phyloP scores from a whole-genome alignment of 2,797 vertebrate genomes.

The Loriculus beryllinus region DNA sequence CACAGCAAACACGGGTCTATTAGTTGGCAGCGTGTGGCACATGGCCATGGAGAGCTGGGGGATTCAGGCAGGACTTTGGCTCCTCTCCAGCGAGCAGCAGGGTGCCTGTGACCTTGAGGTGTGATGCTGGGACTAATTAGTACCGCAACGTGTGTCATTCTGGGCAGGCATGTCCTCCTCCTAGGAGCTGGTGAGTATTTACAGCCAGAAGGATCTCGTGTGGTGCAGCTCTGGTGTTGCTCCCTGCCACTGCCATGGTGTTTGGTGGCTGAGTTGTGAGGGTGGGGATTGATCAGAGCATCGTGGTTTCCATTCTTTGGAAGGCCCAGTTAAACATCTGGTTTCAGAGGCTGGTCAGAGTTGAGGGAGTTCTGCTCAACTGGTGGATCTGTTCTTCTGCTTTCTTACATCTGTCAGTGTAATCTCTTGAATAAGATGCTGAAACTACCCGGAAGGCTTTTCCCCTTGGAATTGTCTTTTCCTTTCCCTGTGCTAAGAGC shows the following conservation, averaged over 20 bases:
- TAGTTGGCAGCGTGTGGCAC: not conserved
- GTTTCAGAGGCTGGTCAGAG: not conserved
- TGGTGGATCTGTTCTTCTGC: not conserved
- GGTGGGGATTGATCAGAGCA: not conserved
- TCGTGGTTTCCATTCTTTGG: accelerated
- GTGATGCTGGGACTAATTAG: slow-evolving; percentile 7
- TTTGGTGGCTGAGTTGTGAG: not conserved
- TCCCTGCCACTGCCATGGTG: accelerated
- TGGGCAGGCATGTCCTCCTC: not conserved
- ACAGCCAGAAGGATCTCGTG: not conserved
- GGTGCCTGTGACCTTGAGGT: slow-evolving; percentile 27
- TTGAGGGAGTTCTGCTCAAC: not conserved
- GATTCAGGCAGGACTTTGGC: not conserved
- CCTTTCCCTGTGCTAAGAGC: not conserved
- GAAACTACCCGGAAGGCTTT: not conserved
- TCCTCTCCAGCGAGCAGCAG: not conserved
- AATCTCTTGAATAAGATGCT: not conserved
- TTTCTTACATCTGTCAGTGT: not conserved
- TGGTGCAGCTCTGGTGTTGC: not conserved
- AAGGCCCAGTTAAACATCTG: not conserved
- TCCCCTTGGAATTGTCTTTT: not conserved
- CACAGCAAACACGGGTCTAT: not conserved
- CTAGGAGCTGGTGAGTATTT: not conserved
- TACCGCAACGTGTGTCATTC: not conserved
- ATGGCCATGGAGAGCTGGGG: accelerated